These are phyloP conservation scores for Bryconaethiops microstoma DNA, from an alignment of 2,797 vertebrate genomes.

Conservation along the genomic window DNA sequence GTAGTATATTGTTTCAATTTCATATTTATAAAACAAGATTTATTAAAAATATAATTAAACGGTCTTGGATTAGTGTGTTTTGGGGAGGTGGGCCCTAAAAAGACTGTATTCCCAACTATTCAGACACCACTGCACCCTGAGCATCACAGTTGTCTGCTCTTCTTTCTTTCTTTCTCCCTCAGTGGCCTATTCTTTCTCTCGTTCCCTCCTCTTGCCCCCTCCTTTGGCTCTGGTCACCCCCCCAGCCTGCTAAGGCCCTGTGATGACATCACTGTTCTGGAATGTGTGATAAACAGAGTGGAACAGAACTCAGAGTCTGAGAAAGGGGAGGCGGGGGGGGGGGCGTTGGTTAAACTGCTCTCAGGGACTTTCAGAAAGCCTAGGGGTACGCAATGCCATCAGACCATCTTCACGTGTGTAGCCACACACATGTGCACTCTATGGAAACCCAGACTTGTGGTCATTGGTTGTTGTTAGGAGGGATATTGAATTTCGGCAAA, in stretches of 20 bases:
- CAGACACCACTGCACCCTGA: not conserved
- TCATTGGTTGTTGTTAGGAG: slow-evolving; percentile 28
- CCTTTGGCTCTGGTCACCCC: slow-evolving; percentile 36
- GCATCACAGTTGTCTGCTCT: not conserved
- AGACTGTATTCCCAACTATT: not conserved
- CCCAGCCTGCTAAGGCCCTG: slow-evolving; percentile 65
- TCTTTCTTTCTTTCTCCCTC: slow-evolving; percentile 6
- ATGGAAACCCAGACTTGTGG: slow-evolving; percentile 27
- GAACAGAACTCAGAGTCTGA: slow-evolving; percentile 61
- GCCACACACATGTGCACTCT: slow-evolving; percentile 1
- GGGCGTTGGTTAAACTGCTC: slow-evolving; percentile 24
- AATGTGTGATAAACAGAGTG: slow-evolving; percentile 75
- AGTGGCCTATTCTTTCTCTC: not conserved
- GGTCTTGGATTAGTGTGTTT: not conserved
- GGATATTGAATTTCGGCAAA: slow-evolving; percentile 37
- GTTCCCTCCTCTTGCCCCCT: slow-evolving; percentile 8
- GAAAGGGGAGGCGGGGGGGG: slow-evolving; percentile 1
- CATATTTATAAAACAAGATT: no score
- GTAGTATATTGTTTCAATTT: no score
- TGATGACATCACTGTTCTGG: slow-evolving; percentile 74
- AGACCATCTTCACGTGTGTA: not conserved
- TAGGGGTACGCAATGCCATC: not conserved
- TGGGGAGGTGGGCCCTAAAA: not conserved
- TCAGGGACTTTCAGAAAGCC: slow-evolving; percentile 21
- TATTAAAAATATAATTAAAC: no score